These are phyloP conservation scores for Toxotes jaculatrix DNA, from an alignment of 2,113 vertebrate genomes.

Conservation along the genomic window DNA sequence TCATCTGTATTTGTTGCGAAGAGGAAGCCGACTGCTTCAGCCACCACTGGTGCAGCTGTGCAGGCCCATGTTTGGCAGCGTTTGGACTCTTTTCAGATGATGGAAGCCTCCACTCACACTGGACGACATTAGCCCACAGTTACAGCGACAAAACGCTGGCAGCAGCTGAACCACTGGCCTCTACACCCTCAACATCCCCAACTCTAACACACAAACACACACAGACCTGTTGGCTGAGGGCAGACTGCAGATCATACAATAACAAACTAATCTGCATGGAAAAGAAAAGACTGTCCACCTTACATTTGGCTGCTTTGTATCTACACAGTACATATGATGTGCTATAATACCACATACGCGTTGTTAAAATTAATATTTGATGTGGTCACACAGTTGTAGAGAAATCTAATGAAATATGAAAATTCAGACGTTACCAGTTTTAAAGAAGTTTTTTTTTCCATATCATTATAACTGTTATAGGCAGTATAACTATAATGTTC, in stretches of 20 bases:
- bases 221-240: not conserved
- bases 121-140: conserved; percentile 28
- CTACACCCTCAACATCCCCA: conserved; percentile 15
- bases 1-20: conserved; percentile 50
- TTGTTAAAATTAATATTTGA: not conserved
- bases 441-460: not conserved
- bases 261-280: not conserved
- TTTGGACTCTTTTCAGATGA: conserved; percentile 39
- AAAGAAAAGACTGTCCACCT: not conserved
- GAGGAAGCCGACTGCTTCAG: conserved; percentile 38
- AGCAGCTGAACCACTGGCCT: conserved; percentile 41
- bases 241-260: not conserved
- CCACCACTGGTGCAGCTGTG: conserved; percentile 42
- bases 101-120: conserved; percentile 27
- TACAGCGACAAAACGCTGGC: conserved; percentile 34
- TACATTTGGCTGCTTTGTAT: conserved; percentile 1
- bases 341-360: not conserved
- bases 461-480: not conserved
- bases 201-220: conserved; percentile 18
- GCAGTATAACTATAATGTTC: not conserved
- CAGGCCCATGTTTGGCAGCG: conserved; percentile 36
- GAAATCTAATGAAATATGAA: not conserved
- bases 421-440: not conserved
- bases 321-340: not conserved
- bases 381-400: not conserved